A percentile compares a stretch with the other conserved stretches of the same genome.
These are phyloP conservation scores for Lathamus discolor DNA, from an alignment of 2,113 vertebrate genomes.

Conservation along the genomic window DNA sequence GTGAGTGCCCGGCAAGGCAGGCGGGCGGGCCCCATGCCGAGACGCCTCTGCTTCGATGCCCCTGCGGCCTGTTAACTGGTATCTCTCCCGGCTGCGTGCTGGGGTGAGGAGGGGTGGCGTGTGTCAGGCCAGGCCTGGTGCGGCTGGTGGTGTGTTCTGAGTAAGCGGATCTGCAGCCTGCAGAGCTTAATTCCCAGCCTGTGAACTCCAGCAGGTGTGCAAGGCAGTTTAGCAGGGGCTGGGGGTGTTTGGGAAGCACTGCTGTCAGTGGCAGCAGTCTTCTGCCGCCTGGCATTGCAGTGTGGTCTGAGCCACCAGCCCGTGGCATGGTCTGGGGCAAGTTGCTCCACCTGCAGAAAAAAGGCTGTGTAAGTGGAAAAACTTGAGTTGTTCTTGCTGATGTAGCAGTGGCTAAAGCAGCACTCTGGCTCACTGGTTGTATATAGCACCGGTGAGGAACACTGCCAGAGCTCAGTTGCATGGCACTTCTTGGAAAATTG, in stretches of 20 bases:
- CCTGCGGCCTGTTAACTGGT: too few species aligned
- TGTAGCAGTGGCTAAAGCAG: background rate
- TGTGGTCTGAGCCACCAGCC: background rate
- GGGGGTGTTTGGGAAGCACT: background rate
- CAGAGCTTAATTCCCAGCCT: background rate
- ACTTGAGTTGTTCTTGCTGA: background rate
- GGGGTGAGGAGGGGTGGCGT: background rate
- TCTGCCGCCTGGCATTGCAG: background rate
- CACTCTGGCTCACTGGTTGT: rapidly evolving
- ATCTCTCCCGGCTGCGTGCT: background rate
- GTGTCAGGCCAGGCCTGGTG: background rate
- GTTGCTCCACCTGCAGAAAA: background rate
- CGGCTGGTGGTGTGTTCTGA: rapidly evolving
- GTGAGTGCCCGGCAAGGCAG: background rate
- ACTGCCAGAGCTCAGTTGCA: rapidly evolving
- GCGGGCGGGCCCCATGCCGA: background rate
- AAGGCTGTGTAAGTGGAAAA: background rate
- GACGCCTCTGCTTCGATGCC: background rate
- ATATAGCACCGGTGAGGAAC: rapidly evolving
- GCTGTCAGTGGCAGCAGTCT: rapidly evolving
- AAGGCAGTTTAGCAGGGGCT: rapidly evolving
- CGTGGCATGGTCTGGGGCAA: background rate
- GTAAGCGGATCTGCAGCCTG: background rate
- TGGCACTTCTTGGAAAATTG: background rate
- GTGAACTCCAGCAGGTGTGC: rapidly evolving